phyloP scores from a whole-genome alignment of 2,888 invertebrate genomes.

The Xylota sylvarum region DNA sequence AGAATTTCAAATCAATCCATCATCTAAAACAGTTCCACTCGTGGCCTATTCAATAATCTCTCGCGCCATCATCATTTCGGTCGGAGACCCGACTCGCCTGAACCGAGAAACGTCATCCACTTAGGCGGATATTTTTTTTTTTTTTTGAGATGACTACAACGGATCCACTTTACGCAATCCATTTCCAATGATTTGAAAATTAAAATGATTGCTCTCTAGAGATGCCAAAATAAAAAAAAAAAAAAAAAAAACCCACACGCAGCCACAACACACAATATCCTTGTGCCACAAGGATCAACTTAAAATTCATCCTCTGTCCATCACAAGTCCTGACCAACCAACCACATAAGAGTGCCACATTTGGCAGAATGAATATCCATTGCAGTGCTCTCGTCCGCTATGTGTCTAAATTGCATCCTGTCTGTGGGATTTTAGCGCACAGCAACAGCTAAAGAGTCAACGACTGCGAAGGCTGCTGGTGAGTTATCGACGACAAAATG shows the following conservation, averaged over 20 bases:
- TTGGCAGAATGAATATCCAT: conserved; percentile 38
- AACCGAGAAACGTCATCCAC: neutral
- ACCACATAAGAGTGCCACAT: conserved; percentile 17
- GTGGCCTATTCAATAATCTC: conserved; percentile 48
- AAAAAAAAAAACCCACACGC: neutral
- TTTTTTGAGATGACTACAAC: neutral
- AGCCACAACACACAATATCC: neutral
- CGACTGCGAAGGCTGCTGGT: conserved; percentile 17
- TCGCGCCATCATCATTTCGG: conserved; percentile 12
- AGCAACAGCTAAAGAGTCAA: conserved; percentile 61
- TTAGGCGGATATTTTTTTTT: neutral
- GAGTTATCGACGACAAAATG: conserved; percentile 27
- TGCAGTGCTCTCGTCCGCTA: conserved; percentile 21
- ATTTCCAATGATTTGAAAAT: conserved; percentile 41
- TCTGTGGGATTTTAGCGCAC: conserved; percentile 7
- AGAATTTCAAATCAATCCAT: conserved; percentile 39
- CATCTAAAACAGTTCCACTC: conserved; percentile 9
- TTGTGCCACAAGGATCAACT: neutral
- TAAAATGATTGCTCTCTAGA: conserved; percentile 37
- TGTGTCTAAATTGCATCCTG: conserved; percentile 27
- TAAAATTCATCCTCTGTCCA: conserved; percentile 30
- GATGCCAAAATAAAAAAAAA: conserved; percentile 5
- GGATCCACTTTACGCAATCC: conserved; percentile 26
- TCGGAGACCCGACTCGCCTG: neutral
- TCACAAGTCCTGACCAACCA: conserved; percentile 1